Percentiles rank a stretch among this genome's conserved stretches.
phyloP scores from a whole-genome alignment of 2,113 vertebrate genomes.

The Eolophus roseicapilla region DNA sequence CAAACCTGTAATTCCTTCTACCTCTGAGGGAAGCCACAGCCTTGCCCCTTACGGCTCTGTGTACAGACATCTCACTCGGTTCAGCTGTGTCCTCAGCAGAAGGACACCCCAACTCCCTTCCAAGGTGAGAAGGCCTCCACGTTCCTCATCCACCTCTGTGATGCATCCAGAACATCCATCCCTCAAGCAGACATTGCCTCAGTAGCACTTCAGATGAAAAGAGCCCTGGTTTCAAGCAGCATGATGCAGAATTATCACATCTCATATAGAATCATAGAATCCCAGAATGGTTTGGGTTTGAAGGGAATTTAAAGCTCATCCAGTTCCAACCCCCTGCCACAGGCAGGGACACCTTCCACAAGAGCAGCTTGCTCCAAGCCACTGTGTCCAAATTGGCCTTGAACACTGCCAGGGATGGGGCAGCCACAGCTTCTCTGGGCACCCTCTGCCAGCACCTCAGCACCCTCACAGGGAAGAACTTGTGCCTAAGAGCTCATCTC shows the following conservation, averaged over 20 bases:
- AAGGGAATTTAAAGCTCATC: not conserved
- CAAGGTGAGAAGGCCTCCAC: not conserved
- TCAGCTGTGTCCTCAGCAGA: not conserved
- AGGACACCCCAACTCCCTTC: not conserved
- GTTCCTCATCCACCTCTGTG: not conserved
- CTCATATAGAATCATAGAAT: not conserved
- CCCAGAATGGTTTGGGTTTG: not conserved
- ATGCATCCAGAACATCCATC: not conserved
- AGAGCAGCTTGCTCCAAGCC: not conserved
- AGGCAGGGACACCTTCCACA: not conserved
- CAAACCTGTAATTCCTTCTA: not conserved
- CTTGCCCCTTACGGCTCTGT: fast-evolving
- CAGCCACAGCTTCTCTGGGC: too few relatives aligned
- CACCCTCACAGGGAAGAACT: too few relatives aligned
- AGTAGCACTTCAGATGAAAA: slow-evolving; percentile 19
- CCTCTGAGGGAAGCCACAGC: not conserved
- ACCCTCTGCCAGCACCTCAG: too few relatives aligned
- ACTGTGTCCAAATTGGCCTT: not conserved
- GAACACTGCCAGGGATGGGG: too few relatives aligned
- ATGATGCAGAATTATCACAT: not conserved
- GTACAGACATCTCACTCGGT: fast-evolving
- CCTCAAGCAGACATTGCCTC: not conserved
- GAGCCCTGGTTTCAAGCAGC: not conserved
- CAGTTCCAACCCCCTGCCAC: not conserved
- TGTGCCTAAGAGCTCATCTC: not conserved